Evolutionary conservation across 2,888 invertebrate genomes (phyloP), one percentile per base, ranked within the genome.

Genomic region (Cephus rjabovi): DNA sequence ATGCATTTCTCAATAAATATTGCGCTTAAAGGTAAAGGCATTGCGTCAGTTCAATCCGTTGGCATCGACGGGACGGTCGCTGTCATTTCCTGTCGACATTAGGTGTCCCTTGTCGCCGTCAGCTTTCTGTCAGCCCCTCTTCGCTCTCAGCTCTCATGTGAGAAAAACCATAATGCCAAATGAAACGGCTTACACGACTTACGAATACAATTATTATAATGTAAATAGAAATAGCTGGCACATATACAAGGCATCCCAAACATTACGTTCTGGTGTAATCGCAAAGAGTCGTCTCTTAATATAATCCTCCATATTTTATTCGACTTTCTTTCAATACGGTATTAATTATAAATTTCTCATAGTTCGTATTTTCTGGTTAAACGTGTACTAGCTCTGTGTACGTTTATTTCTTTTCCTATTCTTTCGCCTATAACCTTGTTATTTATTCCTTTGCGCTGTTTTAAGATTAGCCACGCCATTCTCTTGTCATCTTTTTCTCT

Each of bases 161-260:
- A 23, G 56, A 56, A 23, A 40, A 56, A 56, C 23, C 56, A 56
- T 56, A 56, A 56, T 9, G 56, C 23, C 56, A 56, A 56, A 56
- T 56, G 9, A 56, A 56, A 56, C 56, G 23, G 83, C 84, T 85
- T 83, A 84, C 81, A 82, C 80, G 79, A 83, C 82, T 88, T 86
- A 85, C 79, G 81, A 82, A 84, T 87, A 88, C 78, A 82, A 88
- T 84, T 84, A 86, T 80, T 83, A 83, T 83, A 87, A 89, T 87
- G 80, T 84, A 86, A 88, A 87, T 89, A 88, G 86, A 86, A 88
- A 88, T 86, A 89, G 86, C 89, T 89, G 89, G 90, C 90, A 90
- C 88, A 87, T 89, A 84, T 88, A 89, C 87, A 90, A 90, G 89
- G 89, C 90, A 89, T 88, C 85, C 86, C 83, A 88, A 87, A 88